Evolutionary conservation across 1,140 invertebrate genomes (phyloP), one percentile per base, ranked within the genome.

Genomic region (Lasioglossum baleicum): DNA sequence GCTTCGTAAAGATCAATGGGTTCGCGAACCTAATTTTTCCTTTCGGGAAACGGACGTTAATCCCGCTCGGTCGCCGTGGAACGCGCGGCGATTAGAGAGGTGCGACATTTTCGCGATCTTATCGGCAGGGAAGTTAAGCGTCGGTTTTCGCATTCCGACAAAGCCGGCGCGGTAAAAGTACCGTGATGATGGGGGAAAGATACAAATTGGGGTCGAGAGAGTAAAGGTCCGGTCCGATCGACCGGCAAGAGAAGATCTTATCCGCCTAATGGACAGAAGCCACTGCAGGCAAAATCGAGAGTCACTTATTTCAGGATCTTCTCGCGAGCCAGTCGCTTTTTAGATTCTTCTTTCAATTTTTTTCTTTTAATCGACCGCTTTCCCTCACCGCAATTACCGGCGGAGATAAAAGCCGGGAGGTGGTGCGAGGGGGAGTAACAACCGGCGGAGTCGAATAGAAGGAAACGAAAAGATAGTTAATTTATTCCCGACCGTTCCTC

Each of bases 201-300:
- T 88, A 87, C 84, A 88, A 80, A 86, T 86, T 87, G 83, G 68
- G 86, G 79, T 83, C 78, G 80, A 56, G 64, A 74, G 81, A 81
- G 82, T 79, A 86, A 86, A 83, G 85, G 84, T 86, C 51, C 85
- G 22, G 84, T 86, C 51, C 85, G 22, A 83, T 86, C 75, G 69
- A 70, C 64, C 74, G 51, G 63, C 44, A 7, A n/a, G 68, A 86
- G 88, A 89, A 86, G 88, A 89, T 92, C 87, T 91, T 91, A 92
- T 92, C 90, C 87, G 66, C 56, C 85, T 91, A 91, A 92, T 92
- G 90, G 91, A 88, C 90, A 90, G 89, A 91, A 91, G 90, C 86
- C 88, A 88, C 88, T 60, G 73, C 20, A n/a, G 67, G 53, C 88
- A 87, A 89, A 90, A 87, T 88, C 85, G 87, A 90, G 85, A 88